Evolutionary conservation across 2,888 invertebrate species (phyloP).

Genomic region (Tipula lateralis): DNA sequence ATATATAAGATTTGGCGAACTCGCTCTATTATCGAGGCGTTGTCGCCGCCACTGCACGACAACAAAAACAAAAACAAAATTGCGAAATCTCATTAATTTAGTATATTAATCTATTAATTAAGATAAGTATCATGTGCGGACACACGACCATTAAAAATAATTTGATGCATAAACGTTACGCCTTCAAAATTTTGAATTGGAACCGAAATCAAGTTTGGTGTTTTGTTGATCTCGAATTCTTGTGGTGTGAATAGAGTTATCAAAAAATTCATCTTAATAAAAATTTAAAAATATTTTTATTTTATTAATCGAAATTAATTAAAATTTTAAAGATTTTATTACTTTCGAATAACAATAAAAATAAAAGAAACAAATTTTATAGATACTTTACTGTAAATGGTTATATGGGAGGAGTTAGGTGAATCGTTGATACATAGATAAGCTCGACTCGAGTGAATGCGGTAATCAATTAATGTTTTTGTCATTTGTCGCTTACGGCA

Average conservation of each 20-base stretch:
- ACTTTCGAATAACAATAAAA: not conserved
- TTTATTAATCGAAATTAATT: not conserved
- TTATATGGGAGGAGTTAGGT: not conserved
- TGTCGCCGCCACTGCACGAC: not conserved
- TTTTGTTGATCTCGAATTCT: not conserved
- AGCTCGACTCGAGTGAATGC: too few species aligned
- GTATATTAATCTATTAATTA: not conserved
- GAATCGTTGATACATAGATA: too few species aligned
- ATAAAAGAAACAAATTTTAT: not conserved
- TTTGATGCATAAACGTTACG: not conserved
- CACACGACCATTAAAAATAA: not conserved
- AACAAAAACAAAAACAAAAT: too few species aligned
- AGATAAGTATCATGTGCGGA: not conserved
- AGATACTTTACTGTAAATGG: not conserved
- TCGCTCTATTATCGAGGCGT: not conserved
- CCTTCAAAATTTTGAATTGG: not conserved
- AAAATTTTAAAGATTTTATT: not conserved
- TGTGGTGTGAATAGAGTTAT: not conserved
- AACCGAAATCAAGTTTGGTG: not conserved
- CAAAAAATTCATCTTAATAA: not conserved
- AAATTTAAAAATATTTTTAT: not conserved
- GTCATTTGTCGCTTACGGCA: too few species aligned
- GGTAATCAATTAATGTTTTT: too few species aligned
- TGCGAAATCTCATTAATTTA: not conserved
- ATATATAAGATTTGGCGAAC: not conserved